phyloP scores from a whole-genome alignment of 2,888 invertebrate species.

The Plusia festucae region DNA sequence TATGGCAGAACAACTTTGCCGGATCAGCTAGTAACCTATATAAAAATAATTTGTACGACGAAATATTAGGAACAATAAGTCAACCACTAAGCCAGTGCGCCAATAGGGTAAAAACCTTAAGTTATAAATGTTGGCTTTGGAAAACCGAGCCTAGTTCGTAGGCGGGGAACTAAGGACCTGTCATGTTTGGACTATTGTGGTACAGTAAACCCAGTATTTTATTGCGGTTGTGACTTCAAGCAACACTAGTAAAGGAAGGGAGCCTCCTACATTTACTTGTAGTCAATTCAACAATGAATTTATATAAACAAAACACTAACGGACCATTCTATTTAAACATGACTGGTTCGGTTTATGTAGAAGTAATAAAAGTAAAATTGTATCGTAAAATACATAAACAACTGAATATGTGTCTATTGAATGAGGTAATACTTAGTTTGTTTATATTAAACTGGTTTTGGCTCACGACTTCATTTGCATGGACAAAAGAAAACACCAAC shows the following conservation, averaged over 20 bases:
- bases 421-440: background rate
- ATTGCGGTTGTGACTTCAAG: constrained; percentile 51
- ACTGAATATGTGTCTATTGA: background rate
- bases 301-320: constrained; percentile 25
- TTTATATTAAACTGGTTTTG: background rate
- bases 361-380: background rate
- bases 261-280: constrained; percentile 11
- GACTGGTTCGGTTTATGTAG: background rate
- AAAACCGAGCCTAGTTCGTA: constrained; percentile 50
- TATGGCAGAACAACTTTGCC: no score
- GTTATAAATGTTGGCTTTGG: constrained; percentile 46
- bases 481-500: no score
- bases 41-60: background rate
- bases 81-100: background rate
- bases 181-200: constrained; percentile 51
- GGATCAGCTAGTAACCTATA: no score
- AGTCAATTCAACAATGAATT: constrained; percentile 16
- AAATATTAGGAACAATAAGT: constrained; percentile 2
- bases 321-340: background rate
- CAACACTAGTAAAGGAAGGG: constrained; percentile 35
- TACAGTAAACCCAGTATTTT: constrained; percentile 52
- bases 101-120: constrained; percentile 26
- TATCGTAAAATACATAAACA: background rate
- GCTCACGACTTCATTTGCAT: background rate
- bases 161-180: constrained; percentile 48